A percentile compares a stretch with the other conserved stretches of the same genome.
Evolutionary conservation across 1,140 invertebrate genomes (phyloP).

Genomic region (Cherax quadricarinatus): DNA sequence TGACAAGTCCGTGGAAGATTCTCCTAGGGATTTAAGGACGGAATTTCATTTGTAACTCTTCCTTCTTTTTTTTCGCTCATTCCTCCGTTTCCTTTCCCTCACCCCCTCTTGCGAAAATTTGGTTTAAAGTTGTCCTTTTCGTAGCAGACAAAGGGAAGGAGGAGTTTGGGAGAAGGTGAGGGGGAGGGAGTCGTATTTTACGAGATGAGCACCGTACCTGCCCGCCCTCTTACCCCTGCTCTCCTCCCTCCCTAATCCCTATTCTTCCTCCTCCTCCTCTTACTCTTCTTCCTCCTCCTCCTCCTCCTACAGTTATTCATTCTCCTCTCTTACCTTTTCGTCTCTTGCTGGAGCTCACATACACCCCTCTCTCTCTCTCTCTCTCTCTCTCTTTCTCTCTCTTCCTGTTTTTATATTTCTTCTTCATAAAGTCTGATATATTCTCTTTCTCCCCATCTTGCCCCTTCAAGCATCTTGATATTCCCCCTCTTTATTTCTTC

Average conservation of each 20-base stretch:
- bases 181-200: conserved; percentile 24
- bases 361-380: no score
- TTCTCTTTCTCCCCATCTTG: no score
- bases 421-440: no score
- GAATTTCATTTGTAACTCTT: conserved; percentile 42
- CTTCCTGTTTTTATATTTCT: no score
- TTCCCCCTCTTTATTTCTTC: not conserved
- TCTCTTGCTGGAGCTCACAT: no score
- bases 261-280: no score
- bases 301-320: not conserved
- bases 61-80: not conserved
- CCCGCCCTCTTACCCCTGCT: not conserved
- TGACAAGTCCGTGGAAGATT: conserved; percentile 14
- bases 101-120: conserved; percentile 27
- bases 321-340: not conserved
- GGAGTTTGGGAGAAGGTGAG: not conserved
- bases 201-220: not conserved
- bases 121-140: conserved; percentile 48
- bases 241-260: not conserved
- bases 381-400: no score
- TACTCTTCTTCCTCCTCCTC: no score
- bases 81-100: not conserved
- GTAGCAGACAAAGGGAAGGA: conserved; percentile 47
- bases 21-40: not conserved
- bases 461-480: no score